phyloP scores from a whole-genome alignment of 2,888 invertebrate species.

The Metalampra italica region DNA sequence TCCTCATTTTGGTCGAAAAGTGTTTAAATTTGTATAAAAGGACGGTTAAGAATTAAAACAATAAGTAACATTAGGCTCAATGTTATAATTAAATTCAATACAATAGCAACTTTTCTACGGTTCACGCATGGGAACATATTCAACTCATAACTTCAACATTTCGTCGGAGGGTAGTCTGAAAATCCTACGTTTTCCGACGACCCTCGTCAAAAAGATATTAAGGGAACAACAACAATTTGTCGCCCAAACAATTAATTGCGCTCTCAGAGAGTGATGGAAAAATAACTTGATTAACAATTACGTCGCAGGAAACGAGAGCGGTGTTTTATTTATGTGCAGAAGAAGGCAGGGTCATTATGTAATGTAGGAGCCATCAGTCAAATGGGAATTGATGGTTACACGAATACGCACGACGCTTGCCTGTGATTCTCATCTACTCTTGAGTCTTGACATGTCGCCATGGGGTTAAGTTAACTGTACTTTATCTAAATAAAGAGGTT shows the following conservation, averaged over 20 bases:
- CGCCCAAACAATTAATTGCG: constrained; percentile 43
- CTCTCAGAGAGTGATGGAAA: constrained; percentile 42
- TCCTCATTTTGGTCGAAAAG: no score
- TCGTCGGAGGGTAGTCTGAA: constrained; percentile 17
- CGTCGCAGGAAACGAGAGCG: constrained; percentile 15
- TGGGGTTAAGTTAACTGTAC: no score
- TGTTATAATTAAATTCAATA: no score
- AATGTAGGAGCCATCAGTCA: neutral
- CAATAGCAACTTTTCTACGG: no score
- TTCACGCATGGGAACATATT: neutral
- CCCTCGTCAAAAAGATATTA: constrained; percentile 69
- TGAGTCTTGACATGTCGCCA: no score
- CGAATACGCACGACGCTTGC: no score
- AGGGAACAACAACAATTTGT: constrained; percentile 62
- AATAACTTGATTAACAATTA: constrained; percentile 49
- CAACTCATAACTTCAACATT: neutral
- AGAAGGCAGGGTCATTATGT: neutral
- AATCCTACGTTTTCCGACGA: constrained; percentile 39
- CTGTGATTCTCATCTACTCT: no score
- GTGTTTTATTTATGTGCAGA: constrained; percentile 2
- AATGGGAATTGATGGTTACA: no score
- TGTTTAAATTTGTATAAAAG: no score
- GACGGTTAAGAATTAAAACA: no score
- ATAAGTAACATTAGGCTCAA: no score
- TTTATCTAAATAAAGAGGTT: no score